Evolutionary conservation across 2,888 invertebrate species (phyloP).

Genomic region (Trachelus iudaicus): DNA sequence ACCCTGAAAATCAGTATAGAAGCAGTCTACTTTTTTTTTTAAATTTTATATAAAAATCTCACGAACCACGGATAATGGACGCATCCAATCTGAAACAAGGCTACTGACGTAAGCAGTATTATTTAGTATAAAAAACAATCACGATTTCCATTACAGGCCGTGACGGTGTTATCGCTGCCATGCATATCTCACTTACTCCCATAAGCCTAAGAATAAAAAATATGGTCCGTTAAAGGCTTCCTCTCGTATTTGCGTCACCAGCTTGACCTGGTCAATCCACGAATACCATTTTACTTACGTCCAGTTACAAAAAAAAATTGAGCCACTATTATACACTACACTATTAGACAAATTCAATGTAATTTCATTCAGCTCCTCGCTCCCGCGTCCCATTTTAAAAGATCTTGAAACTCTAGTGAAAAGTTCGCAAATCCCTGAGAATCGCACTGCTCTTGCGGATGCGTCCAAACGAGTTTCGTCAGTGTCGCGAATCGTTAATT

Average conservation of each 20-base stretch:
- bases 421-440: background rate
- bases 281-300: background rate
- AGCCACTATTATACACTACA: background rate
- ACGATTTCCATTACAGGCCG: background rate
- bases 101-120: background rate
- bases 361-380: too few species aligned
- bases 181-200: background rate
- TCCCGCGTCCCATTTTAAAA: background rate
- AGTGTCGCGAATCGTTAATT: background rate
- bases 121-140: background rate
- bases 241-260: background rate
- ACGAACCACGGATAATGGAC: background rate
- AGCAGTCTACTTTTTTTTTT: background rate
- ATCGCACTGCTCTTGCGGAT: background rate
- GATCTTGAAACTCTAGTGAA: background rate
- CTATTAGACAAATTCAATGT: background rate
- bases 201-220: background rate
- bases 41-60: background rate
- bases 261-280: slow-evolving; percentile 14
- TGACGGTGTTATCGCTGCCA: background rate
- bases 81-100: background rate
- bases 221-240: background rate
- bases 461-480: background rate
- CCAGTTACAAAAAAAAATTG: too few species aligned
- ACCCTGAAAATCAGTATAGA: background rate